Base-by-base conservation (phyloP, 2,797 vertebrate genomes). In the Paratrypauchen microcephalus region DNA sequence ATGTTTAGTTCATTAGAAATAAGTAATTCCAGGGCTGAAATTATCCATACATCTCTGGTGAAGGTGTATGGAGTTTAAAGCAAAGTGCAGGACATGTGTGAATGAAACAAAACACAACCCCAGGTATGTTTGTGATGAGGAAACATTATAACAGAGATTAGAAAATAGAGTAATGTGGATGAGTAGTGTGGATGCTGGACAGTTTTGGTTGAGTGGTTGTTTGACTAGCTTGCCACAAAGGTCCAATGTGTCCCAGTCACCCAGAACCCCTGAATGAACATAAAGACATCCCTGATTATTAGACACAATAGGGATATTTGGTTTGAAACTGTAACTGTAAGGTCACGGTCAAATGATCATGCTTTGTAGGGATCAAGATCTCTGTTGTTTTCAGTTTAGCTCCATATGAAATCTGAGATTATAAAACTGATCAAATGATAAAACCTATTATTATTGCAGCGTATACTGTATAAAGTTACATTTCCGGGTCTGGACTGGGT, bases 401-500 rank as follows among this genome's bases (percentile, higher is more conserved):
- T 62, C 12, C 45, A 23, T 23, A 11, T 45, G 41, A 45, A 52
- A 52, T n/a, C 39, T 13, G 48, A 66, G 28, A 36, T 13, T 18
- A 12, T 56, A 2, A 36, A 48, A 2, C 18, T 15, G 12, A 62
- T 16, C 62, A 18, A 60, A 70, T 57, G 26, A 68, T 30, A 68
- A 61, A 57, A 2, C 13, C 26, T 30, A 13, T 26, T 36, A 55
- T 21, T 45, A n/a, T 36, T 36, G 30, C 2, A 12, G 13, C 61
- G 57, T 50, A 73, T 26, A 63, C 54, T 24, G 54, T 36, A 0
- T 47, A 52, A 4, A 65, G 3, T 62, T 58, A 0, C 24, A 52
- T 19, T 54, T 9, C 12, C 32, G 9, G 26, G 54, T 68, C 48
- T 69, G 59, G 74, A 41, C 74, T 54, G 59, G 73, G 26, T 52